Conservation (phyloP, 2,888 invertebrate genomes). For the Thumatha senex region DNA sequence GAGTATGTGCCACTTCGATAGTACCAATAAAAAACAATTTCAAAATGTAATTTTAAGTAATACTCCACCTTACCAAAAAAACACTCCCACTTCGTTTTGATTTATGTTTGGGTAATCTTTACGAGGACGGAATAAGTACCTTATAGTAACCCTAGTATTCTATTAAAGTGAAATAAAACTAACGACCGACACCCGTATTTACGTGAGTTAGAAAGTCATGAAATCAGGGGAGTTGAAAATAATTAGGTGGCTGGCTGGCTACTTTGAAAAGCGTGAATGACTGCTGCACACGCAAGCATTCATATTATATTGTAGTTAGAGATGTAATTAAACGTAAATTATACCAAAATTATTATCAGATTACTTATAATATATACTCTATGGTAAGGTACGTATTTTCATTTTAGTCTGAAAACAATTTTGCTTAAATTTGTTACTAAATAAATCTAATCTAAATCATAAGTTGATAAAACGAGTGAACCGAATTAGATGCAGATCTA, state of each 20-base stretch:
- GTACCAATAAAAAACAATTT: background rate
- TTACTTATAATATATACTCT: constrained; percentile 40
- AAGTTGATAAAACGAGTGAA: too few relatives aligned
- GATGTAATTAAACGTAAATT: constrained; percentile 69
- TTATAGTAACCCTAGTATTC: constrained; percentile 14
- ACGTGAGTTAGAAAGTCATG: constrained; percentile 55
- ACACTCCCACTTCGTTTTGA: background rate
- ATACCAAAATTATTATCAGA: constrained; percentile 58
- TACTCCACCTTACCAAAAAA: background rate
- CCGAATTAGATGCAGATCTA: too few relatives aligned
- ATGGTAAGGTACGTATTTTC: constrained; percentile 1
- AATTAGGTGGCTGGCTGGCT: constrained; percentile 56
- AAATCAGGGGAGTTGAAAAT: constrained; percentile 64
- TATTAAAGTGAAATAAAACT: constrained; percentile 36
- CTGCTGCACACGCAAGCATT: constrained; percentile 66
- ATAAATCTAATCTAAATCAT: too few relatives aligned
- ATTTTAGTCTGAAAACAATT: too few relatives aligned
- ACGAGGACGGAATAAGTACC: background rate
- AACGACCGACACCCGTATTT: constrained; percentile 24
- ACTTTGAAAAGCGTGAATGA: constrained; percentile 63
- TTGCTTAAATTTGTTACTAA: too few relatives aligned
- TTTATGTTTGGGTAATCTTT: constrained; percentile 6
- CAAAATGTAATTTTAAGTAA: background rate
- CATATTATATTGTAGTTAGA: constrained; percentile 77
- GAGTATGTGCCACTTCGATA: too few relatives aligned